These are phyloP conservation scores for Noctua janthina DNA, from an alignment of 2,888 invertebrate genomes.

Conservation along the genomic window DNA sequence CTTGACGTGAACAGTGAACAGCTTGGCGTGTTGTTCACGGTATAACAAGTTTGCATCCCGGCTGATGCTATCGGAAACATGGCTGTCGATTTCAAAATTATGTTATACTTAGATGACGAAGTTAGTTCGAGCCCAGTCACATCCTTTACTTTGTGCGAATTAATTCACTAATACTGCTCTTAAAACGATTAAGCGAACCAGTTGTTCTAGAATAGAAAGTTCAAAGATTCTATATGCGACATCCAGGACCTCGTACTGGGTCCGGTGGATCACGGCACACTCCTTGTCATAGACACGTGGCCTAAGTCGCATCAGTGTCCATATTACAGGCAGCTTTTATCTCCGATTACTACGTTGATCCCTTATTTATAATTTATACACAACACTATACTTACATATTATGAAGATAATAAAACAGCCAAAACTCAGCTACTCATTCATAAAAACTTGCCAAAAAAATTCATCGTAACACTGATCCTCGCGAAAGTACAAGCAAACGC, in stretches of 20 bases:
- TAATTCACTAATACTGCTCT: not conserved
- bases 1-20: not conserved
- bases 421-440: not conserved
- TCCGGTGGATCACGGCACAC: not conserved
- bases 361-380: no score
- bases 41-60: constrained; percentile 1
- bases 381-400: no score
- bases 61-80: constrained; percentile 13
- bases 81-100: not conserved
- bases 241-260: not conserved
- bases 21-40: not conserved
- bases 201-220: not conserved
- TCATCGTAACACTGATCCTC: no score
- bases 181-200: not conserved
- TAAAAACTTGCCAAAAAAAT: no score
- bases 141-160: not conserved
- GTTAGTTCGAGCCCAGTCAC: not conserved
- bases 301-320: not conserved
- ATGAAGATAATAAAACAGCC: not conserved
- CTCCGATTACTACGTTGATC: not conserved
- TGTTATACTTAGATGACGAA: not conserved
- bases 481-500: not conserved
- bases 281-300: not conserved
- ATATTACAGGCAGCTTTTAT: not conserved
- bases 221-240: not conserved